Percentiles rank a stretch among this genome's conserved stretches.
These are phyloP conservation scores for Cataglyphis hispanica DNA, from an alignment of 1,140 invertebrate genomes.

Conservation along the genomic window DNA sequence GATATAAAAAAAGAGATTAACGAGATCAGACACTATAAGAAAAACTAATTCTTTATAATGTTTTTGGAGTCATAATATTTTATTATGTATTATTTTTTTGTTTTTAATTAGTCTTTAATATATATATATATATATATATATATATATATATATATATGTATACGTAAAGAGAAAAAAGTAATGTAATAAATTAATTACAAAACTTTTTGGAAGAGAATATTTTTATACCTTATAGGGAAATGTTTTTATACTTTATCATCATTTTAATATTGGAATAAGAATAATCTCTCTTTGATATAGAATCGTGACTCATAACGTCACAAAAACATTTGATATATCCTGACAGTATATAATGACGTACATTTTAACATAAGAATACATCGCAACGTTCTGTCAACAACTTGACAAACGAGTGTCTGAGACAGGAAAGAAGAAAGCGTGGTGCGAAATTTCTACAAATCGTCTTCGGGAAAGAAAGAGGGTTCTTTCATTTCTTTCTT, in stretches of 20 bases:
- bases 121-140: neutral
- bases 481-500: neutral
- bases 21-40: neutral
- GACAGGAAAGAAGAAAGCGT: neutral
- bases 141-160: neutral
- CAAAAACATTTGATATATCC: constrained; percentile 43
- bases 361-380: constrained; percentile 50
- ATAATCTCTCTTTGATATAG: neutral
- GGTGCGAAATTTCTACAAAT: constrained; percentile 35
- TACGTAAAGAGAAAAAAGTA: neutral
- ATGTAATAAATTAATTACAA: neutral
- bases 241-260: constrained; percentile 10
- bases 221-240: neutral
- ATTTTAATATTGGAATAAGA: neutral
- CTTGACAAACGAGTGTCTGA: constrained; percentile 30
- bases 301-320: neutral
- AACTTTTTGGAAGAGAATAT: neutral
- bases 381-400: constrained; percentile 32
- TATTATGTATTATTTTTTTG: neutral
- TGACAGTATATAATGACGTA: constrained; percentile 2
- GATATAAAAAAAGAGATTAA: neutral
- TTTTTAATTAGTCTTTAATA: neutral
- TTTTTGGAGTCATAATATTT: neutral
- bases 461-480: neutral
- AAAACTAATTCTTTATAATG: neutral